Base-by-base conservation (phyloP, 2,797 vertebrate genomes). In the Halcyon badia region DNA sequence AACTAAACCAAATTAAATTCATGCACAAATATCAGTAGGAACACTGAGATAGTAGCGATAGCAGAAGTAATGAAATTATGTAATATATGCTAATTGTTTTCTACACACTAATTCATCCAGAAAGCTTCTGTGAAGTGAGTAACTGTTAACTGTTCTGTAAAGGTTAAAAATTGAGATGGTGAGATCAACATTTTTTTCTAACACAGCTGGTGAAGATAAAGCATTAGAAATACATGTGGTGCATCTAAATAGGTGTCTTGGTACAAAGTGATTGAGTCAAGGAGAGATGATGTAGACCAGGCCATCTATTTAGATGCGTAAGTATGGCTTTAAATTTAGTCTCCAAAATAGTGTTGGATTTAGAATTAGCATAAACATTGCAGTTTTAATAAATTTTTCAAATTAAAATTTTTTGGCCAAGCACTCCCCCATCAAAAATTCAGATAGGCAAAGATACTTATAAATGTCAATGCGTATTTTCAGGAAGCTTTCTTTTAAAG, bases 21-120 rank as follows among this genome's bases (percentile, higher is more conserved):
- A 64, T 42, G 51, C 56, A 73, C 31, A 84, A 89, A 62, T 85
- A 87, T 66, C 56, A 70, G 30, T 46, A 76, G 56, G 46, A 95
- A 52, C 37, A 42, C 28, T 30, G 87, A 86, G 77, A 88, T 5
- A 81, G 54, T 5, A 81, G 46, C 56, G 49, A 72, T 86, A 78
- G 93, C 83, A 95, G 90, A 96, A 97, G 42, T 90, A 94, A 97
- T 93, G 73, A 84, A 72, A 90, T 91, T 95, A 90, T 78, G 37
- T 92, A 93, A 89, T 89, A 42, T 41, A 82, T 87, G 75, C 31
- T 85, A 87, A 87, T 94, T 87, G 61, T 80, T 93, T 95, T 92
- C 64, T 80, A 54, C 49, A 44, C 49, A 75, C 61, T 75, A 93
- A 93, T 69, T 95, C 75, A 85, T 73, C 91, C 81, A 73, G 70